phyloP scores from a whole-genome alignment of 2,113 vertebrate genomes.

The Mixornis gularis region DNA sequence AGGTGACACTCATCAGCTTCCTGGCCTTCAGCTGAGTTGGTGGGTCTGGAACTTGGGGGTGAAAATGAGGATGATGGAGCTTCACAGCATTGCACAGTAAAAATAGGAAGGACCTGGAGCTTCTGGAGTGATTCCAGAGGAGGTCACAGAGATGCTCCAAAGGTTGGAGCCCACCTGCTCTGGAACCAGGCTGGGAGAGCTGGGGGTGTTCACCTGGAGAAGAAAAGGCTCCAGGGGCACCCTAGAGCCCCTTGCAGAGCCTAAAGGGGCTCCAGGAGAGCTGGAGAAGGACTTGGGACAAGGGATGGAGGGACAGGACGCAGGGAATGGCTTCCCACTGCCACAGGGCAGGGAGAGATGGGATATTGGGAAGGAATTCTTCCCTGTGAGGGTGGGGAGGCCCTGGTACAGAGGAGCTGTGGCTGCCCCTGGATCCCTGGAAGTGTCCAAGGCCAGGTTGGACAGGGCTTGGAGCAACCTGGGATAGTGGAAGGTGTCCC shows the following conservation, averaged over 20 bases:
- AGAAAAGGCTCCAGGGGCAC: rapidly evolving
- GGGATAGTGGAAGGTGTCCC: rapidly evolving
- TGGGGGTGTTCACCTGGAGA: background rate
- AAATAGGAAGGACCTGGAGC: background rate
- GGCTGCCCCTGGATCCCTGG: background rate
- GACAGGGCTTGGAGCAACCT: rapidly evolving
- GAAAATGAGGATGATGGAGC: background rate
- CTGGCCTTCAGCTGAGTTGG: background rate
- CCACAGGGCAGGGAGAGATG: background rate
- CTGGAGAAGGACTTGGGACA: background rate
- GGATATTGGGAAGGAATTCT: rapidly evolving
- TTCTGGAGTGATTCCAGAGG: background rate
- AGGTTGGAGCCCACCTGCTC: background rate
- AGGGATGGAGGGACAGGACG: background rate
- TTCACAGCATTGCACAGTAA: background rate
- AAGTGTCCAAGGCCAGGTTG: background rate
- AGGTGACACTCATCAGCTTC: background rate
- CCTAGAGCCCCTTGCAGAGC: background rate
- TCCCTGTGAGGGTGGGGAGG: rapidly evolving
- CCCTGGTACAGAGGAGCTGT: background rate
- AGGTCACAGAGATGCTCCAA: rapidly evolving
- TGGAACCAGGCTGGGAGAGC: background rate
- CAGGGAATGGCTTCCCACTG: background rate
- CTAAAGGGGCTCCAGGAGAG: background rate
- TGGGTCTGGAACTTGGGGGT: background rate